Evolutionary conservation across 2,888 invertebrate species (phyloP).

Genomic region (Salpingus planirostris): DNA sequence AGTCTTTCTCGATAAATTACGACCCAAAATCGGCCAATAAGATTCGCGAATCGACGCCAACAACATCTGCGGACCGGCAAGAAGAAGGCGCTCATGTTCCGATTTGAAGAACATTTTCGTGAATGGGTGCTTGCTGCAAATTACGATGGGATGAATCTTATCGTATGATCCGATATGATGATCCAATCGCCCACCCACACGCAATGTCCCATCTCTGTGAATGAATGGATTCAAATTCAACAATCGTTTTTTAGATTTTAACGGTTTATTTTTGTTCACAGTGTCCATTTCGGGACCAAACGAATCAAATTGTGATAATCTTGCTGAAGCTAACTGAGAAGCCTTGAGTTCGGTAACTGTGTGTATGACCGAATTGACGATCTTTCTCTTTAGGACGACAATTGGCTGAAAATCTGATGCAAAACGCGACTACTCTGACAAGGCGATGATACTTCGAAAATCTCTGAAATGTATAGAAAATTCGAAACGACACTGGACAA

Average conservation of each 20-base stretch:
- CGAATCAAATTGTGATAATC: too few relatives aligned
- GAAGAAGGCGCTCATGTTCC: background rate
- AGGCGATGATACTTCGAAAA: too few relatives aligned
- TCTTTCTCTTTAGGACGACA: too few relatives aligned
- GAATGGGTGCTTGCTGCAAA: background rate
- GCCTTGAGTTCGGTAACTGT: too few relatives aligned
- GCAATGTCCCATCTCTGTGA: background rate
- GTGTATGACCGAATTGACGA: too few relatives aligned
- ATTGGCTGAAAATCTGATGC: too few relatives aligned
- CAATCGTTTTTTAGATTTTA: background rate
- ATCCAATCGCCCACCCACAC: conserved; percentile 1
- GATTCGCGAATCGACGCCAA: background rate
- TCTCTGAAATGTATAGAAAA: too few relatives aligned
- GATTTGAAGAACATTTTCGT: background rate
- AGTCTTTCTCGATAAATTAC: background rate
- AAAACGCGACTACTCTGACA: too few relatives aligned
- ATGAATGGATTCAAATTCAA: background rate
- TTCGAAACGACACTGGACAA: too few relatives aligned
- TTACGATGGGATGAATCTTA: background rate
- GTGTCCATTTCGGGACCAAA: too few relatives aligned
- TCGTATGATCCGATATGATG: background rate
- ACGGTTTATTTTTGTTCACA: too few relatives aligned
- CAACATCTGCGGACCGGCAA: background rate
- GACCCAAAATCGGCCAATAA: conserved; percentile 1
- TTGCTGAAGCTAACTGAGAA: too few relatives aligned